Conservation (phyloP, 2,797 vertebrate species). For the Periparus ater region DNA sequence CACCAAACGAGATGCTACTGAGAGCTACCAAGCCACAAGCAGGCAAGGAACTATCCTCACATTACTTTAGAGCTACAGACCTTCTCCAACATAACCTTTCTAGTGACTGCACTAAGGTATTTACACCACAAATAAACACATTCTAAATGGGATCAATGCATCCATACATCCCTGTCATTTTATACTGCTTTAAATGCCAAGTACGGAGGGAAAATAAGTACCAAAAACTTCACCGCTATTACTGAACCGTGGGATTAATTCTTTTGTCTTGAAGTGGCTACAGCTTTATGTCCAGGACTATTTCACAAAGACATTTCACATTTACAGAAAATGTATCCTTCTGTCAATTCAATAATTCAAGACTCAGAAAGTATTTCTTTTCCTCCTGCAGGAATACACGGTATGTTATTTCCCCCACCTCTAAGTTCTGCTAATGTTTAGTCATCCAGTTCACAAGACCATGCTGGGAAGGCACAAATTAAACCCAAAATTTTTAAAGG, state of each 20-base stretch:
- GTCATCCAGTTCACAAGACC: background rate
- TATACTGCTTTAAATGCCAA: background rate
- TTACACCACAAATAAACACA: background rate
- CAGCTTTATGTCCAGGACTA: background rate
- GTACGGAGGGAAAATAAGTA: background rate
- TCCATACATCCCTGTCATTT: background rate
- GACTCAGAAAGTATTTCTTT: background rate
- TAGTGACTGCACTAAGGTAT: background rate
- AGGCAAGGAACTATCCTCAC: background rate
- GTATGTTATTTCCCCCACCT: background rate
- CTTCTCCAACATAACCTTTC: background rate
- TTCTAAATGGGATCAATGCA: background rate
- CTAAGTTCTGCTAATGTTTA: background rate
- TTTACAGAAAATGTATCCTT: background rate
- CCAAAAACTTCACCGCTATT: background rate
- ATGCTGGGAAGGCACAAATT: fast-evolving
- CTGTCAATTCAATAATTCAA: background rate
- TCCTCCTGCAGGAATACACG: background rate
- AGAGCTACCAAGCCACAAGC: background rate
- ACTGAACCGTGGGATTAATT: background rate
- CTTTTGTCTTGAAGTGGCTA: background rate
- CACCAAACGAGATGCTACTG: background rate
- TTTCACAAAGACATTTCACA: background rate
- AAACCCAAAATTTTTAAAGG: background rate
- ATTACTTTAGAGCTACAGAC: background rate